Evolutionary conservation across 2,113 vertebrate species (phyloP).

Genomic region (Burhinus bistriatus): DNA sequence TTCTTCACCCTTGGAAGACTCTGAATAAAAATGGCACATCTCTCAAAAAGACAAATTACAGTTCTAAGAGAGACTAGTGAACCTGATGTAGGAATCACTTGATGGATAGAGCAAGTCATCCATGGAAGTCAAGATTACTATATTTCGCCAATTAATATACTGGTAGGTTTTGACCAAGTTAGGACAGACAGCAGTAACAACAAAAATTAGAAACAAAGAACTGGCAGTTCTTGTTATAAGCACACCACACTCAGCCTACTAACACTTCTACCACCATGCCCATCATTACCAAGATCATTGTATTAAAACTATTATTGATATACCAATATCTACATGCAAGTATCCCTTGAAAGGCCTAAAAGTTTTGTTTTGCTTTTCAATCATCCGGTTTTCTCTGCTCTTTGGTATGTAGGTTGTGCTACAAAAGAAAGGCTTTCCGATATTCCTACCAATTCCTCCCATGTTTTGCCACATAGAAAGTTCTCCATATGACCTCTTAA

Average conservation of each 20-base stretch:
- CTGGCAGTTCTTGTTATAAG: neutral
- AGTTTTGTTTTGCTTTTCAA: neutral
- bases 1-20: neutral
- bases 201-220: neutral
- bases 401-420: neutral
- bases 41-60: neutral
- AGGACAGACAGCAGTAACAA: neutral
- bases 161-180: neutral
- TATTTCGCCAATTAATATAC: neutral
- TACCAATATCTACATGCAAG: neutral
- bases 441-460: neutral
- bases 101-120: neutral
- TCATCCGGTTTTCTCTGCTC: neutral
- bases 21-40: neutral
- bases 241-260: neutral
- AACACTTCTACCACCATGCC: neutral
- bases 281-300: neutral
- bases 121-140: neutral
- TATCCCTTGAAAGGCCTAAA: neutral
- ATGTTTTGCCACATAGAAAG: neutral
- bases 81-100: neutral
- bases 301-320: neutral
- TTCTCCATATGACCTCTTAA: neutral
- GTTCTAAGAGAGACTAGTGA: neutral
- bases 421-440: neutral